Evolutionary conservation across 2,888 invertebrate genomes (phyloP).

Genomic region (Nomada ferruginata): DNA sequence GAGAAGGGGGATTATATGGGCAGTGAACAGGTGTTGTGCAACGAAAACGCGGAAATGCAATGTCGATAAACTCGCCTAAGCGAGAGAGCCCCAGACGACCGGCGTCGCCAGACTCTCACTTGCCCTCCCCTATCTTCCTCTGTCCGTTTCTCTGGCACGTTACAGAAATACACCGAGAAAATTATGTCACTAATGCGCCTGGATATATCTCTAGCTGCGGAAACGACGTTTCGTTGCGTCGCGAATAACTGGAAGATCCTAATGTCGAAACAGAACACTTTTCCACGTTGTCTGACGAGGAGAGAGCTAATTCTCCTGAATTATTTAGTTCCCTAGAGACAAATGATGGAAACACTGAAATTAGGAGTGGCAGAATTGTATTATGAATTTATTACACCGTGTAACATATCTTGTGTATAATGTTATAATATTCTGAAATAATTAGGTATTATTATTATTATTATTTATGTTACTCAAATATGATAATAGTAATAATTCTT

Average conservation of each 20-base stretch:
- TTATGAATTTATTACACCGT: background rate
- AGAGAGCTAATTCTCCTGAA: background rate
- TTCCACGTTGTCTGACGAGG: background rate
- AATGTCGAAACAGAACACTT: background rate
- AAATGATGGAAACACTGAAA: background rate
- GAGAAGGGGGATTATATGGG: conserved; percentile 63
- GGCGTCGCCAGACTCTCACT: conserved; percentile 71
- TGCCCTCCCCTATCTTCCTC: conserved; percentile 57
- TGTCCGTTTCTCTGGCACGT: conserved; percentile 64
- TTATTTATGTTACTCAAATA: no score
- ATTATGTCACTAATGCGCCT: conserved; percentile 79
- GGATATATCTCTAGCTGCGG: conserved; percentile 68
- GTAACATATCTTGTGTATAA: no score
- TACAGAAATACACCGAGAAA: conserved; percentile 78
- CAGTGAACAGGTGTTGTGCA: conserved; percentile 78
- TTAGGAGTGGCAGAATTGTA: background rate
- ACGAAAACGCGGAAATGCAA: conserved; percentile 80
- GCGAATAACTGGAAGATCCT: conserved; percentile 24
- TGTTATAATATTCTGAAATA: no score
- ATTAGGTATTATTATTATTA: no score
- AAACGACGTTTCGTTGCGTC: conserved; percentile 52
- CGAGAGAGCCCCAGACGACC: conserved; percentile 62
- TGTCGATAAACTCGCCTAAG: conserved; percentile 70
- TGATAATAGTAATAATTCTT: no score
- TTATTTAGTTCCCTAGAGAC: background rate